phyloP scores from a whole-genome alignment of 2,888 invertebrate genomes.

The Nephrotoma guestfalica region DNA sequence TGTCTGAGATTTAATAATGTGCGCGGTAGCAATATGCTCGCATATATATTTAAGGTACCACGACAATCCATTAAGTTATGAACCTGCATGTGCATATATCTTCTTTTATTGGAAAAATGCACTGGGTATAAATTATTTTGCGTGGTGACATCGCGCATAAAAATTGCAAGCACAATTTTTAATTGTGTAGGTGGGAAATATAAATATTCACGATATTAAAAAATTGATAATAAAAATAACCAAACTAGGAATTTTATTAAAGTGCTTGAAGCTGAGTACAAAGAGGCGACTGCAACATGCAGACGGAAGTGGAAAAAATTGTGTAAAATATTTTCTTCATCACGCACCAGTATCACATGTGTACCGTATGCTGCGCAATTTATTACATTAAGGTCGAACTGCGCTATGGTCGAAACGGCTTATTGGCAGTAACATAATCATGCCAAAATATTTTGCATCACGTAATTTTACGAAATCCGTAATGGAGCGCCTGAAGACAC shows the following conservation, averaged over 20 bases:
- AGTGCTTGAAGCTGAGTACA: background rate
- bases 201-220: background rate
- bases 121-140: background rate
- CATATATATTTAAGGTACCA: background rate
- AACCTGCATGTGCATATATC: background rate
- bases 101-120: background rate
- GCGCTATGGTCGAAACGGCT: too few relatives aligned
- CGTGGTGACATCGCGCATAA: background rate
- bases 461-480: too few relatives aligned
- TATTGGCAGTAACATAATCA: too few relatives aligned
- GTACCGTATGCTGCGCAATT: background rate
- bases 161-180: background rate
- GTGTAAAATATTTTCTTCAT: background rate
- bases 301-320: background rate
- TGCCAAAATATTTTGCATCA: too few relatives aligned
- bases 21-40: background rate
- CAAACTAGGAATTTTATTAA: background rate
- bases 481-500: too few relatives aligned
- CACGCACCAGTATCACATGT: background rate
- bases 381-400: background rate
- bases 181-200: background rate
- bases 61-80: background rate
- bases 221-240: background rate
- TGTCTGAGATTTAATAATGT: background rate
- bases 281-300: background rate